These are phyloP conservation scores for Hippocampus mohnikei DNA, from an alignment of 2,113 vertebrate genomes.

Conservation along the genomic window DNA sequence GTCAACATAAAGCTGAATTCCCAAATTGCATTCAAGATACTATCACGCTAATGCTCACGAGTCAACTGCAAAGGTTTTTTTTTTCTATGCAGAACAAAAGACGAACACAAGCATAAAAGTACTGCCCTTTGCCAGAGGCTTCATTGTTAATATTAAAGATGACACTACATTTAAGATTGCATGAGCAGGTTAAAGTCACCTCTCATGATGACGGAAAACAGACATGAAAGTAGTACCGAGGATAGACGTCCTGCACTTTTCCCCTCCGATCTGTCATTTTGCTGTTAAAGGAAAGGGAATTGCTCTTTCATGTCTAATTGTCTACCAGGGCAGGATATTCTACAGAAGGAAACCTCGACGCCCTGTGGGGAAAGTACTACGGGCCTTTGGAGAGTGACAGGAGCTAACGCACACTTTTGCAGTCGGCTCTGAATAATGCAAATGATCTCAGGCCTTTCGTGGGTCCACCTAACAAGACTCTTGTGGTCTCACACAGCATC, in stretches of 20 bases:
- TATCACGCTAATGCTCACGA: slow-evolving; percentile 23
- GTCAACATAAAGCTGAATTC: no score
- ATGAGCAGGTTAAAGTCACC: slow-evolving; percentile 16
- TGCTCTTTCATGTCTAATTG: slow-evolving; percentile 53
- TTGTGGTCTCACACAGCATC: slow-evolving; percentile 60
- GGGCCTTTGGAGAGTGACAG: slow-evolving; percentile 55
- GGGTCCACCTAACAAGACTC: slow-evolving; percentile 71
- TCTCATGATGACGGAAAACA: slow-evolving; percentile 17
- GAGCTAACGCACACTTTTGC: slow-evolving; percentile 61
- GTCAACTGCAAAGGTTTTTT: slow-evolving; percentile 15
- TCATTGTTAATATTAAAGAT: slow-evolving; percentile 19
- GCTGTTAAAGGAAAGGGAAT: slow-evolving; percentile 29
- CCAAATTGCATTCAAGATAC: background rate
- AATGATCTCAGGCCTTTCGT: slow-evolving; percentile 62
- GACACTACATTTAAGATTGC: slow-evolving; percentile 16
- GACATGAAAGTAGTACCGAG: slow-evolving; percentile 14
- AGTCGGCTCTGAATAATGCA: slow-evolving; percentile 64
- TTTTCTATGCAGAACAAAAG: slow-evolving; percentile 16
- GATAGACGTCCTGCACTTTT: slow-evolving; percentile 11
- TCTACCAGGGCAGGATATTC: slow-evolving; percentile 32
- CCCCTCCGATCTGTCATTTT: slow-evolving; percentile 11
- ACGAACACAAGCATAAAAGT: slow-evolving; percentile 27
- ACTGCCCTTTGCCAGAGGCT: slow-evolving; percentile 17
- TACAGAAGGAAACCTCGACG: slow-evolving; percentile 35
- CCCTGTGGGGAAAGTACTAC: slow-evolving; percentile 44